Conservation (phyloP, 2,797 vertebrate genomes). For the Phaenicophaeus curvirostris region DNA sequence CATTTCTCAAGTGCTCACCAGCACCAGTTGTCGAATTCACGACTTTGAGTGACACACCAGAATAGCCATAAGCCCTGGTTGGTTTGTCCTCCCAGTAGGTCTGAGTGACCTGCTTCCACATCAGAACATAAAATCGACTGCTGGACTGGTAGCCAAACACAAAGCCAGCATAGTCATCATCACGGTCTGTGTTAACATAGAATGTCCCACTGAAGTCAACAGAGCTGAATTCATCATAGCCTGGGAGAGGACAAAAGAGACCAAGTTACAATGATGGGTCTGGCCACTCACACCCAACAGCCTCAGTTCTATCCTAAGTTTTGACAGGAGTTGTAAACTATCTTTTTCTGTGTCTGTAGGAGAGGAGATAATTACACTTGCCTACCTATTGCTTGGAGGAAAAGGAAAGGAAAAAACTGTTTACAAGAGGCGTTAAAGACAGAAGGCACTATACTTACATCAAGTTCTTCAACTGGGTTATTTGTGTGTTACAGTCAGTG, state of each 20-base stretch:
- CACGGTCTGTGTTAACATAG: constrained; percentile 97
- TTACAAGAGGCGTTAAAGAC: not conserved
- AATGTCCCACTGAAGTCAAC: constrained; percentile 99
- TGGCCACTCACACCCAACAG: not conserved
- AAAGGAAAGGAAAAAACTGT: not conserved
- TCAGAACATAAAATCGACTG: constrained; percentile 94
- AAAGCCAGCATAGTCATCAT: constrained; percentile 97
- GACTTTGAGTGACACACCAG: constrained; percentile 96
- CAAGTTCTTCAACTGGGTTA: not conserved
- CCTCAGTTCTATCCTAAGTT: not conserved
- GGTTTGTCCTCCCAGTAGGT: constrained; percentile 98
- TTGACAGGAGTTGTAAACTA: not conserved
- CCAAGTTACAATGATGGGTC: not conserved
- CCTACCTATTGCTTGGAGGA: not conserved
- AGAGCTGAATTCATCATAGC: constrained; percentile 93
- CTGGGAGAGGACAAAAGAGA: constrained; percentile 62
- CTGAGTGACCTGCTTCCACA: constrained; percentile 99
- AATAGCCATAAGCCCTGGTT: constrained; percentile 95
- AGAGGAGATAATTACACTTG: not conserved
- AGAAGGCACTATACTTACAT: not conserved
- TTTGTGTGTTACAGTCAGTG: not conserved
- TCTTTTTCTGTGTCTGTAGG: not conserved
- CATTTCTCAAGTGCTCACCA: constrained; percentile 94
- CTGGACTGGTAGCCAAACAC: constrained; percentile 99
- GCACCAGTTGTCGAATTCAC: constrained; percentile 96